Base-by-base conservation (phyloP, 2,797 vertebrate species). In the Pteronotus mesoamericanus region DNA sequence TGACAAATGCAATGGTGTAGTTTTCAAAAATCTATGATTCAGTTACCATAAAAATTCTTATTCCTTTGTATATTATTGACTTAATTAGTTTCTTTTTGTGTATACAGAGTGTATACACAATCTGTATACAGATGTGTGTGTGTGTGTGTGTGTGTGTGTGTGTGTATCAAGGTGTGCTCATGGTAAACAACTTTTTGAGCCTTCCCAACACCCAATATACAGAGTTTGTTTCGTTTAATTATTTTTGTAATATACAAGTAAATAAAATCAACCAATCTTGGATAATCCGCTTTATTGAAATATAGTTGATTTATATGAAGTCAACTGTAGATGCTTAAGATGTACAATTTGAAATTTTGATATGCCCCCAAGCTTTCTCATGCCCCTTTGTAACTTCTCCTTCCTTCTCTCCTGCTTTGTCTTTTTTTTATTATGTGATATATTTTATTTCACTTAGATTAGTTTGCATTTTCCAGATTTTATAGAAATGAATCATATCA, bases 401-500 rank as follows among this genome's bases (percentile, higher is more conserved):
- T 34, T 69, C 29, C 12, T 85, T 29, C 19, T 7, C n/a, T 92
- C 5, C 10, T 91, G 53, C 39, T 64, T 57, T 14, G 59, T 87
- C 32, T 21, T 11, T 91, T 91, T 83, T 6, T 91, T 71, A 82
- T 61, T 48, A 18, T 61, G n/a, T 59, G 8, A 71, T 87, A 10
- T 91, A 55, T 21, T 89, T 86, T 86, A 39, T 89, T 91, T 93
- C 32, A 92, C 75, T 53, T 90, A 48, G 21, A 34, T 69, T 89
- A 78, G 18, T 71, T 84, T 61, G 18, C 55, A 77, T 86, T 86
- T 85, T 84, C 26, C 26, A 61, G 59, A 61, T 61, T 61, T 61
- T 61, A 61, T 29, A 15, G 61, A 32, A 61, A 29, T 44, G 44
- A 42, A 59, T 39, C 46, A 39, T 26, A 29, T 19, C 34, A 22